phyloP scores from a whole-genome alignment of 30 jellyfish, hydroid and myxozoan species.

The Aurelia aurita complex sp. Pacific region DNA sequence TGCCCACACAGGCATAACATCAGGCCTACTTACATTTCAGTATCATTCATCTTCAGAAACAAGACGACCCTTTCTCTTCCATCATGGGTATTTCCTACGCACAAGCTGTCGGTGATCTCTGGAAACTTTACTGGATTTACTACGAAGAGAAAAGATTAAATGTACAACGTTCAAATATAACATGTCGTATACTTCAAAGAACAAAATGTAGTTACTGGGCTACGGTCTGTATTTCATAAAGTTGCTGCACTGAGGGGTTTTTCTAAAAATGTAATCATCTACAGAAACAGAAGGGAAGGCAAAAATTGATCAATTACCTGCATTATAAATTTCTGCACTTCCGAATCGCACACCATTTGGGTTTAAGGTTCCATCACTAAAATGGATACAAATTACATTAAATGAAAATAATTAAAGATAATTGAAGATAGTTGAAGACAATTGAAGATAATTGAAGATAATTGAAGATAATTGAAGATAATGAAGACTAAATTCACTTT shows the following conservation, averaged over 20 bases:
- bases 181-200: too few species aligned
- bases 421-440: too few species aligned
- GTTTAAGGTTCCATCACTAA: conserved; percentile 95
- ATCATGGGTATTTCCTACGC: conserved; percentile 86
- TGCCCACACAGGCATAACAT: too few species aligned
- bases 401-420: too few species aligned
- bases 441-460: too few species aligned
- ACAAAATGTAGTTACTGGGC: too few species aligned
- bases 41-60: conserved; percentile 77
- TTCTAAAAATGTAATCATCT: too few species aligned
- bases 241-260: too few species aligned
- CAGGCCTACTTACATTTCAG: conserved; percentile 54
- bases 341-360: conserved; percentile 99
- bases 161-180: too few species aligned
- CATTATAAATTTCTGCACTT: conserved; percentile 95
- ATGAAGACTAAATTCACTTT: too few species aligned
- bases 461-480: too few species aligned
- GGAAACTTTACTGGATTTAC: conserved; percentile 75
- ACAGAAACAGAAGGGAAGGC: neutral
- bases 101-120: conserved; percentile 86
- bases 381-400: neutral
- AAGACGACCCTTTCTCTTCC: conserved; percentile 92
- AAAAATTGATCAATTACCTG: conserved; percentile 23
- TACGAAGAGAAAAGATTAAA: neutral
- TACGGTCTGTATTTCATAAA: too few species aligned